These are phyloP conservation scores for Lophura nycthemera DNA, from an alignment of 2,113 vertebrate species.

Conservation along the genomic window DNA sequence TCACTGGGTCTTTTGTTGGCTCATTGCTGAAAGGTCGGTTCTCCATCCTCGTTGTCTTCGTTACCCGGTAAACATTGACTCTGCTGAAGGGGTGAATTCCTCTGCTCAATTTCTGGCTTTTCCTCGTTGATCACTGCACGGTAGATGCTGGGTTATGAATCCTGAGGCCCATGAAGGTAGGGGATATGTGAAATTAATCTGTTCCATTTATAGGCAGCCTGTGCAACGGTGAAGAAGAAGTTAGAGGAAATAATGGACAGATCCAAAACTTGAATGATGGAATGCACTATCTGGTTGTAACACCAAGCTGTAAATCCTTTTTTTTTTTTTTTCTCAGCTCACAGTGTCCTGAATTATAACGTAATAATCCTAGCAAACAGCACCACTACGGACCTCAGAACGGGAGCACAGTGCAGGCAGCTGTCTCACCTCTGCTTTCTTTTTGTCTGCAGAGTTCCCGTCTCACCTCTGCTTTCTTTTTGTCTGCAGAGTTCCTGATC, in stretches of 20 bases:
- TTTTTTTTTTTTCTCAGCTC: background rate
- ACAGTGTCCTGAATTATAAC: conserved; percentile 5
- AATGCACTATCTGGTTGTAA: background rate
- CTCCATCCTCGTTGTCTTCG: rapidly evolving
- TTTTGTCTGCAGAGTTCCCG: conserved; percentile 64
- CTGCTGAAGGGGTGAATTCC: background rate
- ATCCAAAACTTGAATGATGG: conserved; percentile 41
- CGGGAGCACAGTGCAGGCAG: background rate
- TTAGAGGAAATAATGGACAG: background rate
- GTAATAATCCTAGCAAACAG: rapidly evolving
- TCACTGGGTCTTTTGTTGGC: background rate
- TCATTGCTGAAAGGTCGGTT: background rate
- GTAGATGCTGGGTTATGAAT: conserved; percentile 12
- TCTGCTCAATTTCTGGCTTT: background rate
- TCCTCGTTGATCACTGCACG: background rate
- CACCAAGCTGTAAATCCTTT: background rate
- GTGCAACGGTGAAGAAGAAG: background rate
- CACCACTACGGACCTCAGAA: background rate
- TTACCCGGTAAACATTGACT: background rate
- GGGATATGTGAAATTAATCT: background rate
- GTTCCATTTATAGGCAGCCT: background rate
- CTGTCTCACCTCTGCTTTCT: conserved; percentile 15
- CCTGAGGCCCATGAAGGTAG: background rate
- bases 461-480: conserved; percentile 60
- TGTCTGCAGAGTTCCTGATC: conserved; percentile 88